A percentile compares a stretch with the other conserved stretches of the same genome.
Conservation (phyloP, 1,140 invertebrate genomes). For the Atta colombica region DNA sequence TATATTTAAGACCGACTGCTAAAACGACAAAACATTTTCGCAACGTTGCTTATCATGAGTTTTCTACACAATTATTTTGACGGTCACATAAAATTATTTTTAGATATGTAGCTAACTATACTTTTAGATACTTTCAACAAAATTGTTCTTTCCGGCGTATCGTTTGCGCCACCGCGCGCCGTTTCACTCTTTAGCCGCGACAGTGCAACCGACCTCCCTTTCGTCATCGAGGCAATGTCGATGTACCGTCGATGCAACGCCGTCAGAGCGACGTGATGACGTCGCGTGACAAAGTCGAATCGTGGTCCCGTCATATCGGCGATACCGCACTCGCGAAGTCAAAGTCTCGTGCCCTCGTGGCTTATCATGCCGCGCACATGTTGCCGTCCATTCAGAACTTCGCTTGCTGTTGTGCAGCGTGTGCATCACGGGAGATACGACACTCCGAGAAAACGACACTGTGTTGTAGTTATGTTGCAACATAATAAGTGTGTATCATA, state of each 20-base stretch:
- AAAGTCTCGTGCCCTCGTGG: constrained; percentile 21
- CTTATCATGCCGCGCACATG: not conserved
- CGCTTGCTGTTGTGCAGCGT: constrained; percentile 1
- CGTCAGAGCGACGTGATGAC: not conserved
- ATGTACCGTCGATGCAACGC: constrained; percentile 27
- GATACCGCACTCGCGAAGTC: constrained; percentile 18
- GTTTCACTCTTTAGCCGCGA: not conserved
- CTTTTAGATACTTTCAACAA: too few species aligned
- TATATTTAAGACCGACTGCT: too few species aligned
- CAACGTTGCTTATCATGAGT: too few species aligned
- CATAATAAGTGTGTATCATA: not conserved
- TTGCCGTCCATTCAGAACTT: constrained; percentile 35
- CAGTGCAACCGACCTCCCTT: not conserved
- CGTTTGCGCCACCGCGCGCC: not conserved
- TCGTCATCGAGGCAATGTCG: constrained; percentile 31
- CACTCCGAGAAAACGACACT: not conserved
- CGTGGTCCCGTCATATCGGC: not conserved
- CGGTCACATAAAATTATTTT: too few species aligned
- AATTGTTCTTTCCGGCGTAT: too few species aligned
- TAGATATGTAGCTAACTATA: too few species aligned
- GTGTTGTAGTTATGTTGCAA: not conserved
- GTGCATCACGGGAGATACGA: not conserved
- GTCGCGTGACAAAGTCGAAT: constrained; percentile 36
- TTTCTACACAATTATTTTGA: too few species aligned
- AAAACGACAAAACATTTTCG: too few species aligned